Evolutionary conservation across 92 coral and sea anemone species (phyloP), one percentile per base, ranked within the genome.

Genomic region (Epizoanthus rinbou): DNA sequence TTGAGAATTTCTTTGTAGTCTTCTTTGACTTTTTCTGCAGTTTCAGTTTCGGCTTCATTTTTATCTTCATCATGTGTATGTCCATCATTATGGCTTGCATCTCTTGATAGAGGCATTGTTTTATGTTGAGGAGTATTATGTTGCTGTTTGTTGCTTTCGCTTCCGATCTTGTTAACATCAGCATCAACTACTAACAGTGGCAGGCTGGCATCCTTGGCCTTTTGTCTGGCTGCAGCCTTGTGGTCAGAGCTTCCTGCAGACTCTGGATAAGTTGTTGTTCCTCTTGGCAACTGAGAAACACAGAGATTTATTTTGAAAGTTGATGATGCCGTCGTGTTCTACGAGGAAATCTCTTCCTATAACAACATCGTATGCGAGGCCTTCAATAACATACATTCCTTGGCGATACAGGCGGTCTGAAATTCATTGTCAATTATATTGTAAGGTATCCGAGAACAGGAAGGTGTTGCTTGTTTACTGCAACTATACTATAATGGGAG

Each of bases 401-500:
- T 62, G 67, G 67, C n/a, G n/a, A 28, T 62, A 62, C 10, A 21
- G 0, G 8, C 9, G 21, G 28, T 17, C 67, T 3, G 67, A 18
- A 9, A 62, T 23, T n/a, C n/a, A n/a, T n/a, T n/a, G n/a, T n/a
- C n/a, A n/a, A n/a, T 4, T 62, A 23, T 18, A 62, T n/a, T 0
- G 0, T 62, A 28, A 11, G 13, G 33, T 62, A 21, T 19, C 24
- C 25, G 18, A 62, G 67, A 11, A 62, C 67, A 7, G 67, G 33
- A 11, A 62, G 67, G 28, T 62, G 67, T 18, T 62, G 67, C 28
- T 62, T 62, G 5, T 62, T 62, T 62, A 62, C 35, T 62, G 67
- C 67, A 2, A 28, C 10, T 62, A 62, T 62, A 22, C 67, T 21
- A 62, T 13, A 15, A 10, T 18, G 28, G 66, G 66, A 62, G 66